phyloP scores from a whole-genome alignment of 92 coral and sea anemone genomes.

The Epizoanthus ramosus region DNA sequence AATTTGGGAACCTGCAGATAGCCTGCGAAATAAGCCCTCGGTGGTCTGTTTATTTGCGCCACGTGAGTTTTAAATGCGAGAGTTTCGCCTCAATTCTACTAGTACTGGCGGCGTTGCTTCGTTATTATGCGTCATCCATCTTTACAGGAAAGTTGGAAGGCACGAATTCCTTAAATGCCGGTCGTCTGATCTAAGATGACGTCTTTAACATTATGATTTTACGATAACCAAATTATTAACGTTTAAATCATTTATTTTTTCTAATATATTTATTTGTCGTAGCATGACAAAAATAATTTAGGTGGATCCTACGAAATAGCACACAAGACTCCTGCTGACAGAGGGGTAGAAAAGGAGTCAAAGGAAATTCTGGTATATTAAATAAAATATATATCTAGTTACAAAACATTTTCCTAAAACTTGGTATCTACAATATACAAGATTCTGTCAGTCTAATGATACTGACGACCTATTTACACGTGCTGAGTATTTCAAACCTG shows the following conservation, averaged over 20 bases:
- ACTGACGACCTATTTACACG: neutral
- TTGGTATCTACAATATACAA: neutral
- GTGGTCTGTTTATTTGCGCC: too few relatives aligned
- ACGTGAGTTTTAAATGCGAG: too few relatives aligned
- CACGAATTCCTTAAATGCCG: too few relatives aligned
- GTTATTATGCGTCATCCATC: too few relatives aligned
- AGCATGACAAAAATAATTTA: conserved; percentile 12
- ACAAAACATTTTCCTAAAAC: neutral
- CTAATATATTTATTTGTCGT: neutral
- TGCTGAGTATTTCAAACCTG: neutral
- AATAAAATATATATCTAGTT: neutral
- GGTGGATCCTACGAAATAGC: neutral
- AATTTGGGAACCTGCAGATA: too few relatives aligned
- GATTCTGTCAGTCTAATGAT: neutral
- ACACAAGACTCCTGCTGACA: neutral
- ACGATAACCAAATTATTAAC: neutral
- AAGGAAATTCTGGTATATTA: neutral
- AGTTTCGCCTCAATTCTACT: too few relatives aligned
- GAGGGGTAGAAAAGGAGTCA: neutral
- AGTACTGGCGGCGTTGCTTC: too few relatives aligned
- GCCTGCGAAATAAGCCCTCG: too few relatives aligned
- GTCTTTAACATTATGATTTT: neutral
- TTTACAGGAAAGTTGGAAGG: too few relatives aligned
- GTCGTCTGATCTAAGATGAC: neutral
- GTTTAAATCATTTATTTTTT: neutral